A percentile compares a stretch with the other conserved stretches of the same genome.
These are phyloP conservation scores for Pogonus chalceus DNA, from an alignment of 1,140 invertebrate genomes.

Conservation along the genomic window DNA sequence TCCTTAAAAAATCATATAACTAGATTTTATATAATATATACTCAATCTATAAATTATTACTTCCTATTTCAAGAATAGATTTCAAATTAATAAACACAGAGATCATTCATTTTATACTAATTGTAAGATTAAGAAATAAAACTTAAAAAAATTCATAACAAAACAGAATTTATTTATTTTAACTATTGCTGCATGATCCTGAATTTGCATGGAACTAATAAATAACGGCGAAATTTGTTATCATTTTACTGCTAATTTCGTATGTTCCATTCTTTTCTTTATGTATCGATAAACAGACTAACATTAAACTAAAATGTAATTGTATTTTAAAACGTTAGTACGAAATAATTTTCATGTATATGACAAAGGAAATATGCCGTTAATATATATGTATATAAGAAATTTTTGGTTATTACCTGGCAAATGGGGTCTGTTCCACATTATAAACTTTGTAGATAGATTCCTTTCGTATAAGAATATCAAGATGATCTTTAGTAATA, in stretches of 20 bases:
- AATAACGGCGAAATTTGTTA: constrained; percentile 6
- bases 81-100: no score
- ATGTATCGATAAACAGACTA: constrained; percentile 12
- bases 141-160: no score
- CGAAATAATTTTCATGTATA: constrained; percentile 3
- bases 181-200: no score
- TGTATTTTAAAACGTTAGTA: constrained; percentile 5
- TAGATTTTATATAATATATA: no score
- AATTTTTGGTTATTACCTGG: constrained; percentile 40
- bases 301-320: background rate
- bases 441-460: constrained; percentile 54
- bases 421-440: constrained; percentile 58
- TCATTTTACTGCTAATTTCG: constrained; percentile 12
- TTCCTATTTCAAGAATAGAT: no score
- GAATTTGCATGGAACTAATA: no score
- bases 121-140: no score
- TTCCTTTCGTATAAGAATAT: constrained; percentile 47
- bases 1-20: no score
- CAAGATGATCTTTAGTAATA: constrained; percentile 46
- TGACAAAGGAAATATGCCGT: constrained; percentile 1
- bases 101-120: no score
- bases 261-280: constrained; percentile 11
- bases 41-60: no score
- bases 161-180: no score
- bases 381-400: background rate